Evolutionary conservation across 1,140 invertebrate species (phyloP).

Genomic region (Oryctes rhinoceros): DNA sequence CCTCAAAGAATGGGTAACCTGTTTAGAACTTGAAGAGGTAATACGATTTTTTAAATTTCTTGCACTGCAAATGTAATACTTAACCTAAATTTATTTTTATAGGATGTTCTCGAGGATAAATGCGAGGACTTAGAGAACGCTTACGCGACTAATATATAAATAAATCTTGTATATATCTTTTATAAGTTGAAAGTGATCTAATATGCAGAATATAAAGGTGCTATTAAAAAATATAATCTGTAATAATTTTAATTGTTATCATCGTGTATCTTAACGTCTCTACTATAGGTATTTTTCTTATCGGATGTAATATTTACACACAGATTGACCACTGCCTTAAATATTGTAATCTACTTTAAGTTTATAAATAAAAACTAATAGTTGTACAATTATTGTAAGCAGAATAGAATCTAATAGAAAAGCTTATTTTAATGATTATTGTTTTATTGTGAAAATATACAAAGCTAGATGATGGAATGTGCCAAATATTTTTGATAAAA

Average conservation of each 20-base stretch:
- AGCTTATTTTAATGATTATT: constrained; percentile 3
- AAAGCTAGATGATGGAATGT: not conserved
- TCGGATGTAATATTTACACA: not conserved
- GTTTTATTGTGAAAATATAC: not conserved
- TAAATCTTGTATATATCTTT: constrained; percentile 42
- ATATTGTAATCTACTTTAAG: not conserved
- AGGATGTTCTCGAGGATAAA: constrained; percentile 69
- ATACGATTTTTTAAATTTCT: constrained; percentile 27
- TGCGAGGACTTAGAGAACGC: constrained; percentile 66
- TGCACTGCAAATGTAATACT: constrained; percentile 38
- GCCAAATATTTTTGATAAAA: not conserved
- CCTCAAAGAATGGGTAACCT: constrained; percentile 90
- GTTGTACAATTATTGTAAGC: not conserved
- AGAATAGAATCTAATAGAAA: not conserved
- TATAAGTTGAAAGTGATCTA: constrained; percentile 44
- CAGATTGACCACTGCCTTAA: constrained; percentile 15
- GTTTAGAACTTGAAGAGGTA: constrained; percentile 84
- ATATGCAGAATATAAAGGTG: constrained; percentile 48
- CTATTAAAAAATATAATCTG: constrained; percentile 4
- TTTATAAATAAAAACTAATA: not conserved
- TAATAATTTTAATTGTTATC: not conserved
- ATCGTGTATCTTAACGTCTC: not conserved
- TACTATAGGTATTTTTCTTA: not conserved
- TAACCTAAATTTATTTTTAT: constrained; percentile 50
- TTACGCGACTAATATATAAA: constrained; percentile 48